Evolutionary conservation across 1,140 invertebrate species (phyloP).

Genomic region (Drosophila auraria): DNA sequence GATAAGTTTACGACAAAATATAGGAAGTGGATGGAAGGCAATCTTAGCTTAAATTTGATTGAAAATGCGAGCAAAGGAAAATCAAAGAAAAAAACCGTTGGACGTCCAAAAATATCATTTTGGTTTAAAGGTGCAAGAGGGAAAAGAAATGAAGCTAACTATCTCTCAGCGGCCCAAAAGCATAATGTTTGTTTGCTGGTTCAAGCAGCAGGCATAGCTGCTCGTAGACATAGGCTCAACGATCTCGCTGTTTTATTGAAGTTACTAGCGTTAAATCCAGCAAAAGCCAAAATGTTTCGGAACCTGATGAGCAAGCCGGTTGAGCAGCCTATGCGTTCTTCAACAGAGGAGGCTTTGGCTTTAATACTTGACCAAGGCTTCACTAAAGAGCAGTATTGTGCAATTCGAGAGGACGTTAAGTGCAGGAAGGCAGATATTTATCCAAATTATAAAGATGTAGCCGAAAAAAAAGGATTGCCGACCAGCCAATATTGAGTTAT

Average conservation of each 20-base stretch:
- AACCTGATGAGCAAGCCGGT: too few species aligned
- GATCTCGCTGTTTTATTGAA: neutral
- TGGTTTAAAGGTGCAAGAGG: neutral
- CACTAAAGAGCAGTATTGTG: too few species aligned
- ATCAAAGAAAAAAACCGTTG: neutral
- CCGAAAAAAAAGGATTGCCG: too few species aligned
- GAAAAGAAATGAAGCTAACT: neutral
- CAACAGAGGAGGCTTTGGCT: too few species aligned
- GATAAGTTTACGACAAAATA: neutral
- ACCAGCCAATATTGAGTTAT: too few species aligned
- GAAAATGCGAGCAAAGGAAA: neutral
- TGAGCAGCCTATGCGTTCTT: too few species aligned
- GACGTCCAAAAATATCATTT: constrained; percentile 2
- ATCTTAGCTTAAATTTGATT: constrained; percentile 2
- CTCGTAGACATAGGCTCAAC: neutral
- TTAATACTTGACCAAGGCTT: too few species aligned
- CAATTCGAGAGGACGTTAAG: too few species aligned
- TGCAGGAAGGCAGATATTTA: too few species aligned
- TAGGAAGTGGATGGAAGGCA: neutral
- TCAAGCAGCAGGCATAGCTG: constrained; percentile 9
- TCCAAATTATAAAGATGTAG: too few species aligned
- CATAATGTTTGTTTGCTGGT: constrained; percentile 2
- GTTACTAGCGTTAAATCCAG: neutral
- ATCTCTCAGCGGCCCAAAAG: neutral
- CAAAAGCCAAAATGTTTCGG: neutral